Evolutionary conservation across 92 coral and sea anemone species (phyloP).

Genomic region (Epizoanthus stellaris): DNA sequence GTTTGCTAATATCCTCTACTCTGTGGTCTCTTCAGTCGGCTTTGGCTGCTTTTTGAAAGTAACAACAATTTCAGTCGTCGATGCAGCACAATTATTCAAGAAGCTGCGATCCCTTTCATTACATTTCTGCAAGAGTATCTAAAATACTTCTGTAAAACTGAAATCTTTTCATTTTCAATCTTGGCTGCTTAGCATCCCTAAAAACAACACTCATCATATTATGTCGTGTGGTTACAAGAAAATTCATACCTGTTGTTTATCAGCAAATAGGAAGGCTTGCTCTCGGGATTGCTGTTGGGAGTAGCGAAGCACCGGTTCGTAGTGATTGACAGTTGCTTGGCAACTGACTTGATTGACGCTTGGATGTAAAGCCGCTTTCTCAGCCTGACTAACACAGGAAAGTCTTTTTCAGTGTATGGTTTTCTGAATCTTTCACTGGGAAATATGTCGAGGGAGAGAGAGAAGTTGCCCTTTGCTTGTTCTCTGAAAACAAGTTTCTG

Average conservation of each 20-base stretch:
- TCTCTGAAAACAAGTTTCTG: conserved; percentile 43
- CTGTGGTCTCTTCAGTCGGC: too few species aligned
- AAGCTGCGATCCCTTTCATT: too few species aligned
- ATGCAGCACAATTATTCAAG: too few species aligned
- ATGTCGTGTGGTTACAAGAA: too few species aligned
- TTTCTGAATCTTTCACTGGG: conserved; percentile 46
- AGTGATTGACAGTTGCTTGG: conserved; percentile 58
- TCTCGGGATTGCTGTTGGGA: conserved; percentile 51
- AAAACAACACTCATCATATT: neutral
- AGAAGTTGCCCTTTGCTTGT: conserved; percentile 65
- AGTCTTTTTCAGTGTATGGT: conserved; percentile 45
- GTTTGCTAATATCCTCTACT: too few species aligned
- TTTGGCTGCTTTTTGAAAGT: too few species aligned
- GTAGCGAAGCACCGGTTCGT: conserved; percentile 78
- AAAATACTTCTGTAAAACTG: too few species aligned
- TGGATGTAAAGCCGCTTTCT: conserved; percentile 68
- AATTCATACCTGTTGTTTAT: conserved; percentile 51
- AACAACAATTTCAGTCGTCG: too few species aligned
- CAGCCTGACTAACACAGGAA: conserved; percentile 65
- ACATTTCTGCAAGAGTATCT: too few species aligned
- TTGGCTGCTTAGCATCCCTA: too few species aligned
- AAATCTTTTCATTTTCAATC: too few species aligned
- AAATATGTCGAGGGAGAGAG: conserved; percentile 63
- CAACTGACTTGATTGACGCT: conserved; percentile 59
- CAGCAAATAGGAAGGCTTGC: conserved; percentile 29